These are phyloP conservation scores for Caenorhabditis sp. DNA, from an alignment of 2,888 invertebrate species.

Conservation along the genomic window DNA sequence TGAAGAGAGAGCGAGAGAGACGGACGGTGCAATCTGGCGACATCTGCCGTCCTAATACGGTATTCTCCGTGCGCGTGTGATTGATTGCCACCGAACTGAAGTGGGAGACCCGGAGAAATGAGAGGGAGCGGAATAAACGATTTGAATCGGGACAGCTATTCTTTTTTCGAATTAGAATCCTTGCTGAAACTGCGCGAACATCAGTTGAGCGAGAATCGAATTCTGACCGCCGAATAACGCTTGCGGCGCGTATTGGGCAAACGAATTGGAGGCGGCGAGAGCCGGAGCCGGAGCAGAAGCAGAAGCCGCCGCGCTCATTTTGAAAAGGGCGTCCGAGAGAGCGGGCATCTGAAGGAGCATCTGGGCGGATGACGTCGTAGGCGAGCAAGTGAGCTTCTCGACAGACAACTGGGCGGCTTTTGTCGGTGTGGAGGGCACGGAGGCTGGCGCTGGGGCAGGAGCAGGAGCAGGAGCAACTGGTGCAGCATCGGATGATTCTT, in stretches of 20 bases:
- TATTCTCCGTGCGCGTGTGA: too few relatives aligned
- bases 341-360: conserved; percentile 27
- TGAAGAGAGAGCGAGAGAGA: neutral
- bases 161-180: conserved; percentile 24
- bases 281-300: neutral
- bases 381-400: conserved; percentile 2
- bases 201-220: conserved; percentile 40
- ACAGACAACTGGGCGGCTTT: neutral
- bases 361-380: conserved; percentile 7
- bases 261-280: neutral
- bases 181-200: conserved; percentile 49
- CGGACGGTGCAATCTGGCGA: conserved; percentile 45
- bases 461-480: conserved; percentile 1
- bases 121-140: conserved; percentile 1
- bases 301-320: too few relatives aligned
- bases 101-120: conserved; percentile 5
- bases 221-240: conserved; percentile 21
- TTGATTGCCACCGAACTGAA: conserved; percentile 18
- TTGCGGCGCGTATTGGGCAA: conserved; percentile 18
- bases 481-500: conserved; percentile 1
- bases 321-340: conserved; percentile 30
- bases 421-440: neutral
- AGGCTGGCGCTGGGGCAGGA: neutral
- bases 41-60: conserved; percentile 44
- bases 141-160: neutral